Evolutionary conservation across 1,140 invertebrate genomes (phyloP).

Genomic region (Drosophila fuyamai): DNA sequence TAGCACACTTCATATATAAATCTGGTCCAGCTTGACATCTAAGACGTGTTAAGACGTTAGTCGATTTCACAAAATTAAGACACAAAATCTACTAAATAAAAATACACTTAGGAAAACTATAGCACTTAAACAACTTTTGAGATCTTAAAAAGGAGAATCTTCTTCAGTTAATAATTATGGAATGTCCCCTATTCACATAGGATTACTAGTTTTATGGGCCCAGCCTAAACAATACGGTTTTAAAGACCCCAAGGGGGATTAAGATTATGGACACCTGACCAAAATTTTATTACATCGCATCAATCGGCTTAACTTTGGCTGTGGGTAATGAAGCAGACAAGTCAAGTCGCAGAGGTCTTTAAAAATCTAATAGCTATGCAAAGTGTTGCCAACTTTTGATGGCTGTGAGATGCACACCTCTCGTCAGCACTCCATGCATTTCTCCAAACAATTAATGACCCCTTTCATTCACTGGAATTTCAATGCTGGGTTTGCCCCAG

Average conservation of each 20-base stretch:
- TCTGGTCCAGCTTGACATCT: slow-evolving; percentile 13
- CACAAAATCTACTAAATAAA: not conserved
- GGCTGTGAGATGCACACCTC: not conserved
- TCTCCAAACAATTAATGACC: slow-evolving; percentile 8
- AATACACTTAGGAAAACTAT: not conserved
- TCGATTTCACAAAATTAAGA: not conserved
- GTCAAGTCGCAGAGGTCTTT: slow-evolving; percentile 10
- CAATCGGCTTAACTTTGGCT: slow-evolving; percentile 38
- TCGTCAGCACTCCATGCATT: not conserved
- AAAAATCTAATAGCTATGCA: not conserved
- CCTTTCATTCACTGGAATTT: not conserved
- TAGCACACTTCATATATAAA: slow-evolving; percentile 21
- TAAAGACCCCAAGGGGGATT: slow-evolving; percentile 33
- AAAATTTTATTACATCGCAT: slow-evolving; percentile 39
- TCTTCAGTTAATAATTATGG: slow-evolving; percentile 8
- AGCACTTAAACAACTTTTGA: not conserved
- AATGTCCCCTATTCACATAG: slow-evolving; percentile 6
- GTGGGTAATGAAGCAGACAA: slow-evolving; percentile 7
- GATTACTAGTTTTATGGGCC: slow-evolving; percentile 29
- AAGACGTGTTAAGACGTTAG: slow-evolving; percentile 15
- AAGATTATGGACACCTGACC: slow-evolving; percentile 40
- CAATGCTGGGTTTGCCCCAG: not conserved
- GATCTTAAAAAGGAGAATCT: not conserved
- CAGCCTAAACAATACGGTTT: slow-evolving; percentile 12
- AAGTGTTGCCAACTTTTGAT: slow-evolving; percentile 14